phyloP scores from a whole-genome alignment of 2,797 vertebrate species.

The Telmatherina bonti region DNA sequence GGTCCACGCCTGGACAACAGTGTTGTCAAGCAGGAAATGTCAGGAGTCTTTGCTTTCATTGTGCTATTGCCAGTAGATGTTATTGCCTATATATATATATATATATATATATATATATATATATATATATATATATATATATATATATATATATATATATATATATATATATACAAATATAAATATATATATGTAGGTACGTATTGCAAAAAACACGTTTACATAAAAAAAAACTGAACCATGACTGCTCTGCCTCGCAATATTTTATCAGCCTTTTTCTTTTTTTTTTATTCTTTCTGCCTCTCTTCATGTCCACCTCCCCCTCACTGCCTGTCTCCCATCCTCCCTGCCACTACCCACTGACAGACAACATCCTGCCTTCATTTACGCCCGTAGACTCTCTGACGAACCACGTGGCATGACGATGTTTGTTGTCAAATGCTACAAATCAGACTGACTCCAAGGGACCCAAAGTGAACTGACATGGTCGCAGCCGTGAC shows the following conservation, averaged over 20 bases:
- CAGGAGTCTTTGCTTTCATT: slow-evolving; percentile 31
- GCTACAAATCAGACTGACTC: slow-evolving; percentile 74
- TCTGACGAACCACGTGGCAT: slow-evolving; percentile 74
- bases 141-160: too few species aligned
- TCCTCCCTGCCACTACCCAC: slow-evolving; percentile 39
- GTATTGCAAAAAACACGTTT: slow-evolving; percentile 46
- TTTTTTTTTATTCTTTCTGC: slow-evolving; percentile 39
- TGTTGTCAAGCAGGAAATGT: slow-evolving; percentile 28
- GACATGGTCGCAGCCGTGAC: slow-evolving; percentile 76
- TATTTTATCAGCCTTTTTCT: slow-evolving; percentile 26
- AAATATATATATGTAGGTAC: too few species aligned
- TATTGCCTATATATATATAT: too few species aligned
- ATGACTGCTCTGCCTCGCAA: neutral
- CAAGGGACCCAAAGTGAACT: slow-evolving; percentile 82
- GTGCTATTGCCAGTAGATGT: slow-evolving; percentile 11
- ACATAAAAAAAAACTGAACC: slow-evolving; percentile 16
- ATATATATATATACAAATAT: too few species aligned
- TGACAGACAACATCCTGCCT: slow-evolving; percentile 71
- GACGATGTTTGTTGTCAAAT: slow-evolving; percentile 78
- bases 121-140: too few species aligned
- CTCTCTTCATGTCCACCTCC: slow-evolving; percentile 41
- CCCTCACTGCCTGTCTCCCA: slow-evolving; percentile 39
- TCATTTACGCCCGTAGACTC: slow-evolving; percentile 66
- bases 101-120: too few species aligned
- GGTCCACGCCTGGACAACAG: slow-evolving; percentile 60